phyloP scores from a whole-genome alignment of 2,113 vertebrate species.

The Tichodroma muraria region DNA sequence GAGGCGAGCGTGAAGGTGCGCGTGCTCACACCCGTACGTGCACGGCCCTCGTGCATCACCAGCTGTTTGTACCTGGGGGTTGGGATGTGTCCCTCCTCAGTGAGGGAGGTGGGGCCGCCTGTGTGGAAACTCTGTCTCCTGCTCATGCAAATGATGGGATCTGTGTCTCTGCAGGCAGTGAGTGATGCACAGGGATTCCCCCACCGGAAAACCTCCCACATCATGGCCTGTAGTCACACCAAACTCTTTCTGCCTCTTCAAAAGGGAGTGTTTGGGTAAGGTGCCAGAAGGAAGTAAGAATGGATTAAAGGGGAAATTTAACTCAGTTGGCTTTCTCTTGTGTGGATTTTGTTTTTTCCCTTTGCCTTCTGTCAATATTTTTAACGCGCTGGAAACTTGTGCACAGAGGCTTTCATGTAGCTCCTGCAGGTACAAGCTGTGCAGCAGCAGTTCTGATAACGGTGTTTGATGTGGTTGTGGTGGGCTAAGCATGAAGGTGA shows the following conservation, averaged over 20 bases:
- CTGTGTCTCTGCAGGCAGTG: background rate
- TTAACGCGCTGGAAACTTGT: background rate
- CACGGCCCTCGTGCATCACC: background rate
- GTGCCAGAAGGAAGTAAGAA: background rate
- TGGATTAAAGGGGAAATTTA: background rate
- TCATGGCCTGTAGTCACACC: background rate
- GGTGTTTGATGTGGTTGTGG: slow-evolving; percentile 9
- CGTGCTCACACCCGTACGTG: fast-evolving
- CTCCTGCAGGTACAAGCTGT: background rate
- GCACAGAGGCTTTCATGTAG: background rate
- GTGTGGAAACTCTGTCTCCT: background rate
- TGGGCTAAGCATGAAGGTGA: background rate
- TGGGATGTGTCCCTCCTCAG: background rate
- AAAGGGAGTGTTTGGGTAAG: background rate
- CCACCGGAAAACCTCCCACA: fast-evolving
- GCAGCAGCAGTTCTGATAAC: background rate
- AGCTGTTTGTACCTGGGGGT: background rate
- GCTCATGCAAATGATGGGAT: background rate
- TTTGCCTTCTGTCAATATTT: background rate
- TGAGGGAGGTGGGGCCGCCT: background rate
- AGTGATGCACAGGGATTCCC: background rate
- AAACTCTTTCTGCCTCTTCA: background rate
- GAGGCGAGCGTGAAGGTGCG: fast-evolving
- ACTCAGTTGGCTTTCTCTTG: background rate
- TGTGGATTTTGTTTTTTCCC: background rate